A percentile compares a stretch with the other conserved stretches of the same genome.
Conservation (phyloP, 2,113 vertebrate species). For the Excalfactoria chinensis region DNA sequence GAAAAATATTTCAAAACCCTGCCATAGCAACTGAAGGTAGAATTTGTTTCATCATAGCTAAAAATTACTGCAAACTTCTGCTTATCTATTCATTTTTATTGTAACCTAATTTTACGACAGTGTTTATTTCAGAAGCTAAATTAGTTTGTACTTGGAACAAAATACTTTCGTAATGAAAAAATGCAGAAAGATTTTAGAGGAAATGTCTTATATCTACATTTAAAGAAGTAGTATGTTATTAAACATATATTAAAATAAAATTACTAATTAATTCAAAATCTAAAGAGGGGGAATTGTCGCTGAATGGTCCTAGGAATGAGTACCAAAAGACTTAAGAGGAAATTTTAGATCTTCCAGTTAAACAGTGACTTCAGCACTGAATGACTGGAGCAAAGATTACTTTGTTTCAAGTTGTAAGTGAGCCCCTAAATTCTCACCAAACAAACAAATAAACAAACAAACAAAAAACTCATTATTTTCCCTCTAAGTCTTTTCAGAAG, state of each 20-base stretch:
- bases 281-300: background rate
- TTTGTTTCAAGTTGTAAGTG: background rate
- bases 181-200: rapidly evolving
- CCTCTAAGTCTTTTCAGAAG: background rate
- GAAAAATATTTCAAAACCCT: background rate
- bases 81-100: background rate
- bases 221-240: background rate
- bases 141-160: background rate
- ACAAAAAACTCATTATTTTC: background rate
- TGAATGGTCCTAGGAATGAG: background rate
- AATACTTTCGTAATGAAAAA: background rate
- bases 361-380: background rate
- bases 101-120: background rate
- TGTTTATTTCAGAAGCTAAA: background rate
- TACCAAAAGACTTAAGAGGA: background rate
- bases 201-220: background rate
- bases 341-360: background rate
- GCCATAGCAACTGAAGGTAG: background rate
- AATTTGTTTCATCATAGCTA: background rate
- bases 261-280: background rate
- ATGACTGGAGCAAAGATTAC: background rate
- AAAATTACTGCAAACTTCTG: background rate
- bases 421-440: background rate
- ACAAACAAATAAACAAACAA: no score
- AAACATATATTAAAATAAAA: background rate